Evolutionary conservation across 2,888 invertebrate species (phyloP), one percentile per base, ranked within the genome.

Genomic region (Tetranychus piercei): DNA sequence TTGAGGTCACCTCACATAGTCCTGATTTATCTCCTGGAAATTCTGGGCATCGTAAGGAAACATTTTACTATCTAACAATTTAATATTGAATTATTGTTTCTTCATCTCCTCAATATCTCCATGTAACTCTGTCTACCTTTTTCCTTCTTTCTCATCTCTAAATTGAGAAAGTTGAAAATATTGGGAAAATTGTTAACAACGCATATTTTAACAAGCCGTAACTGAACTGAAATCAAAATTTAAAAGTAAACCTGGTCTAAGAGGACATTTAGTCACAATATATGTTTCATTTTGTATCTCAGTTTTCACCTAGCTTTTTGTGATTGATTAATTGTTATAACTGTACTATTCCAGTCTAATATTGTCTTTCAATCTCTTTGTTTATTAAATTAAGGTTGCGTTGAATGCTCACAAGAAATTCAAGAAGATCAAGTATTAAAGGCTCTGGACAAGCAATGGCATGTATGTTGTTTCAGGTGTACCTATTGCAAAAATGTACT

Each of bases 401-500:
- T 93, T 79, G 94, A 93, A 44, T 95, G 94, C 82, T 88, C 89
- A 74, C 90, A 91, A 81, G 90, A 93, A 82, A 84, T 94, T 78
- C 90, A 90, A 79, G 93, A 94, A 83, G 94, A 94, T 74, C 94
- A 95, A 84, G 94, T 94, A 74, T 85, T 95, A 80, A 91, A 94
- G 77, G 95, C 95, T 20, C 84, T 95, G 79, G 65, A 94, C 82
- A 88, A 92, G 77, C 94, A 94, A 82, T 95, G 94, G 94, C 95
- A 95, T 85, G 91, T 95, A 80, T 91, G 91, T 90, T 96, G 95
- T 85, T 93, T 93, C 86, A 90, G 91, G 83, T 96, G 95, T 85
- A 90, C 90, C 82, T 88, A 88, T 80, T 95, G 95, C 84, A 90
- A 89, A 81, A 86, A 87, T 74, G 91, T 94, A 79, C 88, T 95